A percentile compares a stretch with the other conserved stretches of the same genome.
Conservation (phyloP, 2,797 vertebrate genomes). For the Enteromius afrohamiltoni region DNA sequence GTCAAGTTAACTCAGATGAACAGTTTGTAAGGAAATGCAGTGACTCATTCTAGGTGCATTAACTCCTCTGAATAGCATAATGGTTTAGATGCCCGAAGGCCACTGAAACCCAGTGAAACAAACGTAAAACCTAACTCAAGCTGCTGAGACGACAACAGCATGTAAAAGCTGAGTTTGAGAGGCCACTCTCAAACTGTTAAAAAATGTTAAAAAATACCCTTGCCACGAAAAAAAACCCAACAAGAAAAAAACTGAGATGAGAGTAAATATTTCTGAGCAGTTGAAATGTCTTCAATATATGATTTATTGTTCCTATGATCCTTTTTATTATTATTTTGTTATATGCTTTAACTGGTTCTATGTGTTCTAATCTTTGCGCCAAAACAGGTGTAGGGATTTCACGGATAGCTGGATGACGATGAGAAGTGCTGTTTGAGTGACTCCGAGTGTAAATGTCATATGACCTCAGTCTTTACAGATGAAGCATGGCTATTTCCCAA, state of each 20-base stretch:
- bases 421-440: constrained; percentile 1
- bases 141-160: constrained; percentile 53
- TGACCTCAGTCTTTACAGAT: constrained; percentile 41
- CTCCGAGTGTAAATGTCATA: constrained; percentile 32
- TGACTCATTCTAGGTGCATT: constrained; percentile 44
- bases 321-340: neutral
- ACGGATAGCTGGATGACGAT: neutral
- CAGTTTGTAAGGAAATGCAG: constrained; percentile 43
- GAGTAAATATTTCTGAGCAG: neutral
- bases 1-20: constrained; percentile 43
- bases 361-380: neutral
- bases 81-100: constrained; percentile 48
- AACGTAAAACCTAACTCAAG: constrained; percentile 57
- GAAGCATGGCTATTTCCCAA: constrained; percentile 38
- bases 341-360: neutral
- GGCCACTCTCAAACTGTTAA: too few species aligned
- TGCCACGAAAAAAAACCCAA: neutral
- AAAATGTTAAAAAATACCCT: constrained; percentile 48
- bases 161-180: constrained; percentile 55
- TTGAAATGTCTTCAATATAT: neutral
- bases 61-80: constrained; percentile 46
- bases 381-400: constrained; percentile 32
- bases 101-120: constrained; percentile 54
- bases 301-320: neutral
- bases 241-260: neutral